Evolutionary conservation across 92 coral and sea anemone genomes (phyloP), one percentile per base, ranked within the genome.

Genomic region (Actinernus sp.): DNA sequence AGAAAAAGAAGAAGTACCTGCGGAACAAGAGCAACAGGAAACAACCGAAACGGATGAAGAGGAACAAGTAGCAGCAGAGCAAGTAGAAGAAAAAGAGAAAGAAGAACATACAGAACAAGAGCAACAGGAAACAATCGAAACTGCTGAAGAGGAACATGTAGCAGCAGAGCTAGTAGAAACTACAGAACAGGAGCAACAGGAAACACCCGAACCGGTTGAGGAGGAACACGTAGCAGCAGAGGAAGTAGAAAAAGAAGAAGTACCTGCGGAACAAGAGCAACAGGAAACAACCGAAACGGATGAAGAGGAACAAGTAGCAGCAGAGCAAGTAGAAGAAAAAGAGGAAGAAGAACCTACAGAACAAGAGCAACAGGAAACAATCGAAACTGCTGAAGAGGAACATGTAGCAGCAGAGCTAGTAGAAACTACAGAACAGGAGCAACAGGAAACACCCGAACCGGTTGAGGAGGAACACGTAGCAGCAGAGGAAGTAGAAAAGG

Each of bases 371-470:
- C n/a, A n/a, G n/a, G n/a, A n/a, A n/a, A n/a, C n/a, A n/a, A n/a
- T n/a, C n/a, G n/a, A n/a, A n/a, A n/a, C n/a, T 5, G 52, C 19
- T 17, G 52, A 45, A 45, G 52, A 45, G 5, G 52, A 45, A 45
- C 17, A 45, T 9, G 52, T 9, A 45, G 52, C 52, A 5, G 21
- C 52, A 5, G 11, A 12, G 22, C 22, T 23, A 45, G 52, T 45
- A 23, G 52, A 17, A 45, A 23, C 41, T 7, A 36, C 14, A 36
- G 41, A 36, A 36, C 7, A 36, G 41, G 41, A n/a, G n/a, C n/a
- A n/a, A n/a, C n/a, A n/a, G n/a, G n/a, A n/a, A n/a, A n/a, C n/a
- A n/a, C n/a, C n/a, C n/a, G n/a, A n/a, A n/a, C n/a, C n/a, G n/a
- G n/a, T n/a, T n/a, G n/a, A n/a, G n/a, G n/a, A n/a, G n/a, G n/a